phyloP scores from a whole-genome alignment of 2,888 invertebrate genomes.

The Drosophila neotestacea region DNA sequence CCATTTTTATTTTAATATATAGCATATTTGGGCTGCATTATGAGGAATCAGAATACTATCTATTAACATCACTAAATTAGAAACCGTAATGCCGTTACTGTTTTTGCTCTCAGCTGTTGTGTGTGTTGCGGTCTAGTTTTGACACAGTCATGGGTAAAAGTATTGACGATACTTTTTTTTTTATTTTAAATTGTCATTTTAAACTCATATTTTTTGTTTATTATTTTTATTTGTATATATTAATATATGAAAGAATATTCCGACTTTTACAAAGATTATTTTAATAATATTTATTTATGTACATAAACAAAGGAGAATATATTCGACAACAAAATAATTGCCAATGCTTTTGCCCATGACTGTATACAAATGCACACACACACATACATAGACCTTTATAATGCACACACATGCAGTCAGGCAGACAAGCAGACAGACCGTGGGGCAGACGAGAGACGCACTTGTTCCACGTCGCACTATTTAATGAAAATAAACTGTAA shows the following conservation, averaged over 20 bases:
- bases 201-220: no score
- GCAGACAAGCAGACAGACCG: constrained; percentile 17
- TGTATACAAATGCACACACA: constrained; percentile 8
- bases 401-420: not conserved
- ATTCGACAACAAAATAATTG: not conserved
- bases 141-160: constrained; percentile 8
- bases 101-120: constrained; percentile 37
- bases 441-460: constrained; percentile 41
- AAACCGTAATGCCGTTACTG: constrained; percentile 68
- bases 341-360: not conserved
- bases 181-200: no score
- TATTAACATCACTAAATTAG: constrained; percentile 29
- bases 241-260: no score
- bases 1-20: not conserved
- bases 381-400: constrained; percentile 5
- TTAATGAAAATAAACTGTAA: constrained; percentile 79
- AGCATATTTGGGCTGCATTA: not conserved
- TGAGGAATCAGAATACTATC: constrained; percentile 21
- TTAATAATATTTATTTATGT: not conserved
- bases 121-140: constrained; percentile 62
- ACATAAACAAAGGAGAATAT: not conserved
- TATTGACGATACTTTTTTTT: not conserved
- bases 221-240: no score
- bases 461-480: constrained; percentile 68
- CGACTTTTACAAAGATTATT: no score